These are phyloP conservation scores for Varanus komodoensis DNA, from an alignment of 2,113 vertebrate species.

Conservation along the genomic window DNA sequence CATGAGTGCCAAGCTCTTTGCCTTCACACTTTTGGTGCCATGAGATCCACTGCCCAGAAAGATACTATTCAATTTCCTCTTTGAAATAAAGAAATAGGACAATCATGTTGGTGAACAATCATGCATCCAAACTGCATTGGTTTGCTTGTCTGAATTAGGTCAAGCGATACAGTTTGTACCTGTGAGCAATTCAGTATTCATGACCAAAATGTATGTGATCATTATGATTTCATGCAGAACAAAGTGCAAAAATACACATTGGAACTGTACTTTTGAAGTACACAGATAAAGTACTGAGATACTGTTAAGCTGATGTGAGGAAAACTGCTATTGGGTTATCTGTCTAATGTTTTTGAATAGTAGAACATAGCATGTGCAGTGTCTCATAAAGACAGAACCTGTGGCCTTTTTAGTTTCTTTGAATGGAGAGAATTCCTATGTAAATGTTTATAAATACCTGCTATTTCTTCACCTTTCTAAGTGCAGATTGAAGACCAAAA, in stretches of 20 bases:
- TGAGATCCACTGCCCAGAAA: neutral
- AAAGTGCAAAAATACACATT: neutral
- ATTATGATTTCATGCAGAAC: neutral
- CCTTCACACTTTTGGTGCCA: neutral
- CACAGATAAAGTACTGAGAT: slow-evolving; percentile 27
- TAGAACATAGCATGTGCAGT: neutral
- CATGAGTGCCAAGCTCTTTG: neutral
- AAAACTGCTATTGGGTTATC: neutral
- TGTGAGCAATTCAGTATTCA: neutral
- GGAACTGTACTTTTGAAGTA: neutral
- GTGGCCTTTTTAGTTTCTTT: neutral
- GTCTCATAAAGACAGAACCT: slow-evolving; percentile 33
- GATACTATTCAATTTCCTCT: neutral
- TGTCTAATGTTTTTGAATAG: slow-evolving; percentile 18
- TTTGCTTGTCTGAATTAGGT: neutral
- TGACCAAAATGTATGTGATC: neutral
- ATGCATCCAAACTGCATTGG: neutral
- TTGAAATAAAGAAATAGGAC: neutral
- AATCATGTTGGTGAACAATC: neutral
- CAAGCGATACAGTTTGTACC: neutral
- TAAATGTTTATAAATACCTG: slow-evolving; percentile 33
- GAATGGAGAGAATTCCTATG: slow-evolving; percentile 11
- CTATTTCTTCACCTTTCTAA: slow-evolving; percentile 19
- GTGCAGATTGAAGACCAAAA: slow-evolving; percentile 21
- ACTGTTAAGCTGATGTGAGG: neutral